Percentiles rank a stretch among this genome's conserved stretches.
Evolutionary conservation across 2,113 vertebrate species (phyloP).

Genomic region (Egretta garzetta): DNA sequence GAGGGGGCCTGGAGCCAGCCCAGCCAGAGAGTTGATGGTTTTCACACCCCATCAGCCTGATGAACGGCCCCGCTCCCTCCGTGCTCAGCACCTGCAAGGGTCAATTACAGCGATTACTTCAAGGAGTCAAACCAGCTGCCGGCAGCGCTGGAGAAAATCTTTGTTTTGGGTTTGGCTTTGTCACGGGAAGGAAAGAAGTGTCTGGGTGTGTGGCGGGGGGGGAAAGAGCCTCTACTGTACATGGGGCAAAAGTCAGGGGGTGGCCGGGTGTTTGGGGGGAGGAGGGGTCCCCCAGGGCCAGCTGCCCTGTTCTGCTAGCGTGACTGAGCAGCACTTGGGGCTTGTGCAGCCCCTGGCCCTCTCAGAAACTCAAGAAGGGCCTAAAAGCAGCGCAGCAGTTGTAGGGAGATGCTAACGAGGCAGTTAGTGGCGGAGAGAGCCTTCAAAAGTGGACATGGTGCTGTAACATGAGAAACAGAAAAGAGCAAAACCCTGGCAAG

Average conservation of each 20-base stretch:
- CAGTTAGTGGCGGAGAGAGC: neutral
- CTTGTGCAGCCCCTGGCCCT: neutral
- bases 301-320: neutral
- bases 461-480: neutral
- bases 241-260: neutral
- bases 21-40: neutral
- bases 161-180: constrained; percentile 26
- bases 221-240: neutral
- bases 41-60: constrained; percentile 45
- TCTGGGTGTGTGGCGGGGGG: neutral
- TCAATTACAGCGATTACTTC: constrained; percentile 66
- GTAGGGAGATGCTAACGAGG: neutral
- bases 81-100: constrained; percentile 51
- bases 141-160: constrained; percentile 34
- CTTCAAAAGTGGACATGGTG: neutral
- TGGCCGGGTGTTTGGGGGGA: neutral
- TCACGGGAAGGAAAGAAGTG: constrained; percentile 10
- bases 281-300: neutral
- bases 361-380: neutral
- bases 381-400: neutral
- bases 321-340: neutral
- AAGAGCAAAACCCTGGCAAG: neutral
- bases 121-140: constrained; percentile 48
- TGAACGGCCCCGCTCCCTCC: neutral
- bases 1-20: neutral